Evolutionary conservation across 2,797 vertebrate species (phyloP), one percentile per base, ranked within the genome.

Genomic region (Darevskia nairensis): DNA sequence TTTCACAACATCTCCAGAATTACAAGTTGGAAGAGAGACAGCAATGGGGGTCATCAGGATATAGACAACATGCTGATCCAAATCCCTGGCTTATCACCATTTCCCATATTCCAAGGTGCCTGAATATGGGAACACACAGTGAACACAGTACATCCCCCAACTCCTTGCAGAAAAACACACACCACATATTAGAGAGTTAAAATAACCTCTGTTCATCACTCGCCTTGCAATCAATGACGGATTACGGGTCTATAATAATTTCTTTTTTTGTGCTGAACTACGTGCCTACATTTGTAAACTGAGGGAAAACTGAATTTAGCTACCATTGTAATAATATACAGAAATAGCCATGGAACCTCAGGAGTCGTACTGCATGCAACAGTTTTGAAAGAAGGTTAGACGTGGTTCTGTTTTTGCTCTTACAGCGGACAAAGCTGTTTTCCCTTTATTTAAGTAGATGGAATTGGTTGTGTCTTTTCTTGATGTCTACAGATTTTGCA

Each of bases 391-490:
- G 61, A 79, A 32, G 55, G 86, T 0, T 84, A 1, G 85, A 94
- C 19, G 29, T 19, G 50, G 11, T 39, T 35, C 0, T 86, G 86
- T 95, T 93, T 88, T 59, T 88, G 76, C 85, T 89, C 80, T 81
- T 23, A 29, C 25, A 88, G 87, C 82, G 75, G 92, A 87, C 55
- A 92, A 91, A 91, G 32, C 64, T 89, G 92, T 1, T 0, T 92
- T 95, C 94, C 90, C 88, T 85, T 90, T 82, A 90, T 91, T 76
- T 93, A 79, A 93, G 59, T 3, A 94, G 89, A 94, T 46, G 66
- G 72, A 95, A 95, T 91, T 84, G 35, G 39, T 86, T 95, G 79
- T 84, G 92, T 89, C 88, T 94, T 92, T 85, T 94, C 89, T 90
- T 94, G 92, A 86, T 76, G 64, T 94, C 82, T 55, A 87, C 94